These are phyloP conservation scores for Hyposoter didymator DNA, from an alignment of 2,888 invertebrate genomes.

Conservation along the genomic window DNA sequence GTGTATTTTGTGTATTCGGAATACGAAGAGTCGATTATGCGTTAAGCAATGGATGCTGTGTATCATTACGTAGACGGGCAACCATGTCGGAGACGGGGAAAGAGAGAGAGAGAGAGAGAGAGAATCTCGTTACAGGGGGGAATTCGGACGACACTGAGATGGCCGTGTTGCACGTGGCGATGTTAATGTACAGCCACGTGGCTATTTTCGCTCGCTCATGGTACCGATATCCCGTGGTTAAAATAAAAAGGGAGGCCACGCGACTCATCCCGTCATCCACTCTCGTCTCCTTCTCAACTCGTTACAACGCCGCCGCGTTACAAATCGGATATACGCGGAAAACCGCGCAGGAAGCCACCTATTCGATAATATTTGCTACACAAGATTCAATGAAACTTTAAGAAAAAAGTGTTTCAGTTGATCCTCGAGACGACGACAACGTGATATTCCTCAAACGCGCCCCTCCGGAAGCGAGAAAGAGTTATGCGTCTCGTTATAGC, in stretches of 20 bases:
- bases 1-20: constrained; percentile 23
- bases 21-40: constrained; percentile 36
- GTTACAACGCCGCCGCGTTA: constrained; percentile 9
- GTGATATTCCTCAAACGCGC: background rate
- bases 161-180: constrained; percentile 40
- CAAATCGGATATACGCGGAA: constrained; percentile 36
- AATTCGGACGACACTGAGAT: constrained; percentile 46
- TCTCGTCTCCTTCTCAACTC: constrained; percentile 33
- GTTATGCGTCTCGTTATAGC: no score
- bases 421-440: background rate
- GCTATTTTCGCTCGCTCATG: constrained; percentile 33
- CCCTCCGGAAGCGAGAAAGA: background rate
- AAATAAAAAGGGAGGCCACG: constrained; percentile 78
- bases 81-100: background rate
- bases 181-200: constrained; percentile 60
- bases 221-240: constrained; percentile 77
- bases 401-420: background rate
- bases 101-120: background rate
- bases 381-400: background rate
- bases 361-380: constrained; percentile 15
- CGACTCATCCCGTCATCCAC: constrained; percentile 67
- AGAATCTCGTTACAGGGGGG: constrained; percentile 27
- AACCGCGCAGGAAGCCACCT: constrained; percentile 2
- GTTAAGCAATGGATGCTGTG: constrained; percentile 13
- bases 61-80: background rate